Evolutionary conservation across 2,797 vertebrate genomes (phyloP).

Genomic region (Uromys caudimaculatus): DNA sequence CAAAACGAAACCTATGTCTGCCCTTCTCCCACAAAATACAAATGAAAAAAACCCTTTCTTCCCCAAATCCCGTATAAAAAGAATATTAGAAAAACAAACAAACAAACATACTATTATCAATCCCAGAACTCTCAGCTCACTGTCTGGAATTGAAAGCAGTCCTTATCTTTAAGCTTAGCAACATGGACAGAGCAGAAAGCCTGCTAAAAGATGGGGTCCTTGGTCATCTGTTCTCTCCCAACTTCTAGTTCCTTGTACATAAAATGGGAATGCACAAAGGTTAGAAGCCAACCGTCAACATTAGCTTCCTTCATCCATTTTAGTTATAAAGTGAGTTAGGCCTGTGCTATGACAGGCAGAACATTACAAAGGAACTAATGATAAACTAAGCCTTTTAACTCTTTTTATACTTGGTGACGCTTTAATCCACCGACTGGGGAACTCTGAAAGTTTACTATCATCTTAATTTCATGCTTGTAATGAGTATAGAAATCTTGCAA

Average conservation of each 20-base stretch:
- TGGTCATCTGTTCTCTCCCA: not conserved
- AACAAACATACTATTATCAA: not conserved
- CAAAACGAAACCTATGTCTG: not conserved
- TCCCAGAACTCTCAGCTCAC: not conserved
- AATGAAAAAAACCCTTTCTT: not conserved
- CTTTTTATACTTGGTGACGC: not conserved
- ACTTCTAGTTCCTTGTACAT: not conserved
- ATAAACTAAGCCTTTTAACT: not conserved
- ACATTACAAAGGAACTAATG: not conserved
- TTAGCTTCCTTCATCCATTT: not conserved
- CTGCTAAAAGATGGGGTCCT: not conserved
- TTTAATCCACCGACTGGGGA: not conserved
- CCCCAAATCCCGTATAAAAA: constrained; percentile 3
- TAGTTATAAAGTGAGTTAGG: not conserved
- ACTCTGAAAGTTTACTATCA: not conserved
- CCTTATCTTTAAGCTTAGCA: not conserved
- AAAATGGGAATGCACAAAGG: not conserved
- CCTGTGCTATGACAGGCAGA: not conserved
- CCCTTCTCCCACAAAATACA: not conserved
- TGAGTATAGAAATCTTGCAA: not conserved
- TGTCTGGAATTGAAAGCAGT: not conserved
- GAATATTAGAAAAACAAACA: not conserved
- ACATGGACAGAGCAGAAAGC: not conserved
- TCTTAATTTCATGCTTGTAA: not conserved
- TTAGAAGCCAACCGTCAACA: not conserved